Evolutionary conservation across 1,140 invertebrate genomes (phyloP).

Genomic region (Coelopa frigida): DNA sequence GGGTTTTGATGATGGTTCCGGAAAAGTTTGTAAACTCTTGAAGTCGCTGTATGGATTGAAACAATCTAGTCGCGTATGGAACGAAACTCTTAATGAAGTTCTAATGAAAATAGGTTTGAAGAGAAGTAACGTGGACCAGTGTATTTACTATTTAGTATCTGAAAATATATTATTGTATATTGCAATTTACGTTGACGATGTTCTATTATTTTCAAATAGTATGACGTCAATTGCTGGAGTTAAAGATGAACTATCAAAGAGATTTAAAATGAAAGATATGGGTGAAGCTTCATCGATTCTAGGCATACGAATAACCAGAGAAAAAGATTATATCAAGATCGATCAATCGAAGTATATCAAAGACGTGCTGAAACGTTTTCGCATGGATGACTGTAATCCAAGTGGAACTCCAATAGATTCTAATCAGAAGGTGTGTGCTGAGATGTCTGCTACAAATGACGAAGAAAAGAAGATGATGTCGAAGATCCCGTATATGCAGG

Average conservation of each 20-base stretch:
- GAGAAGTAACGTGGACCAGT: constrained; percentile 25
- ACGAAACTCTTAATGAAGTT: constrained; percentile 24
- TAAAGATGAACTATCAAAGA: not conserved
- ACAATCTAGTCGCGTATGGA: constrained; percentile 26
- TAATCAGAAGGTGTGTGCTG: not conserved
- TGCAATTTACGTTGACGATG: constrained; percentile 9
- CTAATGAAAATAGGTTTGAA: constrained; percentile 18
- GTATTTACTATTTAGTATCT: not conserved
- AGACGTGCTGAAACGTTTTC: not conserved
- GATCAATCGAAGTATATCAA: not conserved
- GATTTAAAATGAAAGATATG: constrained; percentile 11
- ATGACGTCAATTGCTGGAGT: not conserved
- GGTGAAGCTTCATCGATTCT: constrained; percentile 1
- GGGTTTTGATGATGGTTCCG: constrained; percentile 17
- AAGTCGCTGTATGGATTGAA: constrained; percentile 31
- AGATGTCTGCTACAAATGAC: too few relatives aligned
- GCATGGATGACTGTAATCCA: constrained; percentile 7
- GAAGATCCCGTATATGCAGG: constrained; percentile 18
- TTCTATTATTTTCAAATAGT: constrained; percentile 4
- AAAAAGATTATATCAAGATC: not conserved
- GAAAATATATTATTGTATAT: not conserved
- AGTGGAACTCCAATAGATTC: constrained; percentile 6
- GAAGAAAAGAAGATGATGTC: constrained; percentile 1
- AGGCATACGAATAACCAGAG: constrained; percentile 7
- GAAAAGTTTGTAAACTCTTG: constrained; percentile 16